Percentiles rank a stretch among this genome's conserved stretches.
These are phyloP conservation scores for Lathronympha strigana DNA, from an alignment of 2,888 invertebrate species.

Conservation along the genomic window DNA sequence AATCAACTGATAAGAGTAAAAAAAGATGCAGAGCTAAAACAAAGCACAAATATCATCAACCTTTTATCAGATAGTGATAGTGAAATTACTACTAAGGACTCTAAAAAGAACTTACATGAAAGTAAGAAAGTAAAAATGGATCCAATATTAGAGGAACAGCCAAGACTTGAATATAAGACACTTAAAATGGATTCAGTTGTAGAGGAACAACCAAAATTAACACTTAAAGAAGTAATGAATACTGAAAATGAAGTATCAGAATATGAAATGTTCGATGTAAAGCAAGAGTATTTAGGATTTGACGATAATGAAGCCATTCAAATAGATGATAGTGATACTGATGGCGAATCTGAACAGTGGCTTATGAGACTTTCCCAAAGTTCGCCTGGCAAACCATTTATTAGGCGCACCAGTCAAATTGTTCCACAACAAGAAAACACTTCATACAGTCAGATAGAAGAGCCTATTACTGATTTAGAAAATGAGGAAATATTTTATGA, in stretches of 20 bases:
- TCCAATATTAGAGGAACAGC: slow-evolving; percentile 14
- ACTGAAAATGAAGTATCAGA: slow-evolving; percentile 64
- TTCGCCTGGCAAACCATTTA: slow-evolving; percentile 70
- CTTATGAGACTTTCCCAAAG: slow-evolving; percentile 80
- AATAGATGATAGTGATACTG: slow-evolving; percentile 75
- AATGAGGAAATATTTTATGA: slow-evolving; percentile 59
- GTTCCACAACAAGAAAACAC: slow-evolving; percentile 59
- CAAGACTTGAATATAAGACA: slow-evolving; percentile 44
- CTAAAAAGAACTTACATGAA: slow-evolving; percentile 19
- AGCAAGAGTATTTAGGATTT: slow-evolving; percentile 70
- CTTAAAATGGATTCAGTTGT: slow-evolving; percentile 54
- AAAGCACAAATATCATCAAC: slow-evolving; percentile 53
- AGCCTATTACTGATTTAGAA: slow-evolving; percentile 46
- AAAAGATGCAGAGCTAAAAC: slow-evolving; percentile 37
- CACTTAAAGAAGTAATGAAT: slow-evolving; percentile 54
- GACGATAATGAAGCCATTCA: slow-evolving; percentile 70
- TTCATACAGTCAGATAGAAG: slow-evolving; percentile 75
- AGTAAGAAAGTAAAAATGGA: slow-evolving; percentile 12
- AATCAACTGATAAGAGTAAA: slow-evolving; percentile 28
- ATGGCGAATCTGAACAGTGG: slow-evolving; percentile 82
- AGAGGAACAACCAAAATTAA: slow-evolving; percentile 49
- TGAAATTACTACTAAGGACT: slow-evolving; percentile 47
- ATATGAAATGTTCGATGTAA: slow-evolving; percentile 71
- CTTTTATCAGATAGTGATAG: slow-evolving; percentile 64
- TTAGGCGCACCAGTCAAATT: slow-evolving; percentile 48